Evolutionary conservation across 2,888 invertebrate species (phyloP), one percentile per base, ranked within the genome.

Genomic region (Crossocerus cetratus): DNA sequence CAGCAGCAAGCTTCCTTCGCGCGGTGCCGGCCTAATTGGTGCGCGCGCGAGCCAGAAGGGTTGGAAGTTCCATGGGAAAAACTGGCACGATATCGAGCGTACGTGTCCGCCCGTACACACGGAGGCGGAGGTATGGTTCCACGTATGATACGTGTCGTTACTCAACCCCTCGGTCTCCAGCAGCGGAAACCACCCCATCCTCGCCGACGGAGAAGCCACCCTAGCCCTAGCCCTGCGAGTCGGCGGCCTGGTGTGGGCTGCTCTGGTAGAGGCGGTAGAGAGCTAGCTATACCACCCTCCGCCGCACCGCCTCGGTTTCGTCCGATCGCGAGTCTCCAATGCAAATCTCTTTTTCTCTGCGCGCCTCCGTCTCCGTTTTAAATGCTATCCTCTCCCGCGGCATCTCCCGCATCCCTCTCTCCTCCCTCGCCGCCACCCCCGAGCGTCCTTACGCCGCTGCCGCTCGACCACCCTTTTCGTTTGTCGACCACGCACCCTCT

Each of bases 341-440:
- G 87, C 86, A 85, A 87, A 86, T 87, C 88, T 87, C 87, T 89
- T 86, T 87, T 86, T 87, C 86, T 84, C 86, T 77, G 77, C 80
- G 83, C 84, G 83, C 87, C 88, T 86, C 85, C 84, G 86, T 88
- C 88, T 86, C 85, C 84, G 86, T 86, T 88, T 86, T 86, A 88
- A 88, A 88, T 87, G 86, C 83, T 84, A 78, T 81, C 83, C 81
- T 82, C 78, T 83, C 78, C 82, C 78, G 77, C 76, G 67, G 82
- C 80, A 80, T 67, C 70, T 73, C 80, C 73, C 72, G 61, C 72
- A 76, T 75, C 68, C 71, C 72, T 61, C 64, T 75, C 62, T 58
- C 45, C 62, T 56, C 69, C 65, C 59, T 63, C 55, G 56, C 63
- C 60, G 23, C 75, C 65, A 68, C 65, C 75, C 63, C 70, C 65